Percentiles rank a stretch among this genome's conserved stretches.
Evolutionary conservation across 35 echinoderm and acorn worm species (phyloP).

Genomic region (Ophioderma brevispina): DNA sequence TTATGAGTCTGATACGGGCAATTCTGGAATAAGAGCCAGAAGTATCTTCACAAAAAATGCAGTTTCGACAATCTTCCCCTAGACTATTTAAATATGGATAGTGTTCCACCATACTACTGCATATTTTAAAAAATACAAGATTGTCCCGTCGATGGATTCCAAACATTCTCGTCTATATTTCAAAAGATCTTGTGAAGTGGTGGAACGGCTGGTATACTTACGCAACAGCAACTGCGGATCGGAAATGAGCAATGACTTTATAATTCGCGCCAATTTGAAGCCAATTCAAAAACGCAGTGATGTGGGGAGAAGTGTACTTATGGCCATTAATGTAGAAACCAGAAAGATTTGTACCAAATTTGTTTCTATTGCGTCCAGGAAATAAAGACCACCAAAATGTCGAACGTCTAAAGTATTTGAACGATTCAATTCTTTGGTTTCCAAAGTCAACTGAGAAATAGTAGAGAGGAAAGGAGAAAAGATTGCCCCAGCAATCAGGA

Average conservation of each 20-base stretch:
- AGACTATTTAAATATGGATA: neutral
- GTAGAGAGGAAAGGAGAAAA: constrained; percentile 25
- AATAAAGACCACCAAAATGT: constrained; percentile 24
- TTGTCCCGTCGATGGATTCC: constrained; percentile 46
- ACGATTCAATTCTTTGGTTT: constrained; percentile 51
- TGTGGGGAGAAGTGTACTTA: constrained; percentile 28
- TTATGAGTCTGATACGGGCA: too few species aligned
- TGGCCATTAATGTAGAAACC: constrained; percentile 48
- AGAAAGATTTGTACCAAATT: constrained; percentile 33
- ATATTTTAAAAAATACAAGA: neutral
- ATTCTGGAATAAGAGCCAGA: neutral
- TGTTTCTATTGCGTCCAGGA: constrained; percentile 17
- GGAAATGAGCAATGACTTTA: constrained; percentile 57
- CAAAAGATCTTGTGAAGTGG: constrained; percentile 38
- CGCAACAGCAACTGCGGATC: constrained; percentile 36
- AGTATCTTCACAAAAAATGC: neutral
- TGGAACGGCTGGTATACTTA: constrained; percentile 69
- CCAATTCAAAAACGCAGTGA: constrained; percentile 13
- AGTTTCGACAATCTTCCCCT: neutral
- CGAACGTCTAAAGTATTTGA: constrained; percentile 54
- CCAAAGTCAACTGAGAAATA: constrained; percentile 33
- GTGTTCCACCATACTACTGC: neutral
- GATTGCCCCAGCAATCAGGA: constrained; percentile 7
- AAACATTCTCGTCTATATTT: constrained; percentile 26
- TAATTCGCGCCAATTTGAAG: constrained; percentile 61